Conservation (phyloP, 1,140 invertebrate species). For the Mylabris phalerata region DNA sequence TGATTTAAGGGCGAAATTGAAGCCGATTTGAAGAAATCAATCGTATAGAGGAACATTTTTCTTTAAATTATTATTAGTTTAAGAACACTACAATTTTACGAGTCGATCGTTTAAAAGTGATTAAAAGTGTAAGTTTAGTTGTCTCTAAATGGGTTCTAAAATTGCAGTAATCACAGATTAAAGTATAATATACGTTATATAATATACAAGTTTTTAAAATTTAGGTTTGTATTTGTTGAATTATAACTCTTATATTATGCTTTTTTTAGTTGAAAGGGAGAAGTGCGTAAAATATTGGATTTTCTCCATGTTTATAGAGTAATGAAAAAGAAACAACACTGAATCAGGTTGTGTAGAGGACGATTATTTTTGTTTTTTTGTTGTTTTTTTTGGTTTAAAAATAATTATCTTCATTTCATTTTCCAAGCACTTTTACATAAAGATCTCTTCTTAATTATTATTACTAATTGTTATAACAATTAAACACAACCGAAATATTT, state of each 20-base stretch:
- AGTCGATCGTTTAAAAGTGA: constrained; percentile 10
- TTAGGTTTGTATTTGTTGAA: too few species aligned
- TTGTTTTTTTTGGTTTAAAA: too few species aligned
- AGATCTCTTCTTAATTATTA: too few species aligned
- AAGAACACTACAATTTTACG: constrained; percentile 8
- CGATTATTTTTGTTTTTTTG: too few species aligned
- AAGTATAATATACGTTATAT: constrained; percentile 20
- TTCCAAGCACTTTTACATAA: too few species aligned
- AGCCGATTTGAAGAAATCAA: constrained; percentile 3
- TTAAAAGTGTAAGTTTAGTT: constrained; percentile 11
- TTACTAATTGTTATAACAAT: too few species aligned
- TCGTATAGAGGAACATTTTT: constrained; percentile 6
- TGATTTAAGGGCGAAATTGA: neutral
- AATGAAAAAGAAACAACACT: too few species aligned
- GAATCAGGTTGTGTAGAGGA: too few species aligned
- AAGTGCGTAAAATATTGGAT: constrained; percentile 4
- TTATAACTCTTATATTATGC: too few species aligned
- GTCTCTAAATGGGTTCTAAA: constrained; percentile 8
- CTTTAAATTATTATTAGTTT: neutral
- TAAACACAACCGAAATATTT: constrained; percentile 14
- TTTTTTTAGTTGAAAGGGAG: neutral
- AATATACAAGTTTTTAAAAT: constrained; percentile 10
- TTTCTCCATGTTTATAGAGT: too few species aligned
- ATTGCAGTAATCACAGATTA: constrained; percentile 27
- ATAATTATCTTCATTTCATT: too few species aligned